phyloP scores from a whole-genome alignment of 1,140 invertebrate species.

The Brachionus asplanchnoidis region DNA sequence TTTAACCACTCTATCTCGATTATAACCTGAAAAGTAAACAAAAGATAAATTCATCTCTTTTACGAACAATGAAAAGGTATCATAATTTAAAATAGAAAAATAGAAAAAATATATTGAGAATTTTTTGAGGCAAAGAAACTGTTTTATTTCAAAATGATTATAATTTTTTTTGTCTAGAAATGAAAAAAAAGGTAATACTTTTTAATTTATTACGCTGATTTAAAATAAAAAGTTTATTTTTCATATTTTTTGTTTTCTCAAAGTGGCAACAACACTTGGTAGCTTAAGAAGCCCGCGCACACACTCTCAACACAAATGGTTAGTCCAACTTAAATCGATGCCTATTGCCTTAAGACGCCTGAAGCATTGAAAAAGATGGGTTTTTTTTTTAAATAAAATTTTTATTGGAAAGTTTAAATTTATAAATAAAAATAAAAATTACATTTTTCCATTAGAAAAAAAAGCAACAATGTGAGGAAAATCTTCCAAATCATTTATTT shows the following conservation, averaged over 20 bases:
- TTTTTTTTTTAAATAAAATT: too few species aligned
- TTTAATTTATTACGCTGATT: neutral
- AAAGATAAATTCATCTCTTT: neutral
- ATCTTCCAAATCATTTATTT: too few species aligned
- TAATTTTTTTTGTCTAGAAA: constrained; percentile 1
- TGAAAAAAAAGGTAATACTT: neutral
- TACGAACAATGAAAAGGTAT: neutral
- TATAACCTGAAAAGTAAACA: neutral
- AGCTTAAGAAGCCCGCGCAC: neutral
- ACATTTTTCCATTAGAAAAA: neutral
- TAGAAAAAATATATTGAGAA: neutral
- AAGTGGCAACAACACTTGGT: neutral
- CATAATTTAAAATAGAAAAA: neutral
- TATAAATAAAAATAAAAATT: neutral
- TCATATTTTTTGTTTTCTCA: neutral
- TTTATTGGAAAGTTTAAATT: too few species aligned
- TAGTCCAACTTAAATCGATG: neutral
- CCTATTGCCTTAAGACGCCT: neutral
- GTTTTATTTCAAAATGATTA: constrained; percentile 1
- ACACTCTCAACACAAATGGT: neutral
- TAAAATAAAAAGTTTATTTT: neutral
- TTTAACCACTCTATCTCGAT: neutral
- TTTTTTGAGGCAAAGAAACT: neutral
- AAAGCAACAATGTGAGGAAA: too few species aligned
- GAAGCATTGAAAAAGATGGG: neutral